Evolutionary conservation across 92 coral and sea anemone genomes (phyloP).

Genomic region (Bergia sp.): DNA sequence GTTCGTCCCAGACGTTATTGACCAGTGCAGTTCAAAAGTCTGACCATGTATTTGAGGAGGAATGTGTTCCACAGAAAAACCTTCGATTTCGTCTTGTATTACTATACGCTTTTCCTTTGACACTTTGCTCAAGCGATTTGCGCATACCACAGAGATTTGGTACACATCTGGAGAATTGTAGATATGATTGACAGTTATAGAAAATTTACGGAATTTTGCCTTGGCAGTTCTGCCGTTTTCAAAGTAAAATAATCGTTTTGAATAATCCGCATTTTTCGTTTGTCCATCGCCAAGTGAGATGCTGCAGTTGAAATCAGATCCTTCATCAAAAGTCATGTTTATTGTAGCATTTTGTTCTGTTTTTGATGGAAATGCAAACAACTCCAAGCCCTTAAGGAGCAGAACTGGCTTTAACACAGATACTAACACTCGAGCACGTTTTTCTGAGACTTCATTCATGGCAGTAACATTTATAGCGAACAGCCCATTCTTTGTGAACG

Average conservation of each 20-base stretch:
- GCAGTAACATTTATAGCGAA: slow-evolving; percentile 61
- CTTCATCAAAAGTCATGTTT: slow-evolving; percentile 40
- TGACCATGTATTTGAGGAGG: slow-evolving; percentile 60
- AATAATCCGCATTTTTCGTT: background rate
- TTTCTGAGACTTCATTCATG: slow-evolving; percentile 55
- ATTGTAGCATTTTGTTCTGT: slow-evolving; percentile 44
- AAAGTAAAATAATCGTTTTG: slow-evolving; percentile 18
- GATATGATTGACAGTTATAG: slow-evolving; percentile 28
- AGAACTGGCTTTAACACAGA: slow-evolving; percentile 57
- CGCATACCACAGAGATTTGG: background rate
- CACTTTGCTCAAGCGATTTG: slow-evolving; percentile 38
- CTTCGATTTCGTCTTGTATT: slow-evolving; percentile 52
- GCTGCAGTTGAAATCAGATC: slow-evolving; percentile 63
- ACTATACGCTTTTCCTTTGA: background rate
- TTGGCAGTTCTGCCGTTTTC: background rate
- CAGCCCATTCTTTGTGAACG: slow-evolving; percentile 39
- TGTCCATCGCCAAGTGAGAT: slow-evolving; percentile 62
- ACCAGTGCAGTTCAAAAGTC: slow-evolving; percentile 49
- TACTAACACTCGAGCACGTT: slow-evolving; percentile 6
- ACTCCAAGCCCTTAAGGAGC: slow-evolving; percentile 39
- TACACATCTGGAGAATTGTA: background rate
- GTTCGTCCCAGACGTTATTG: slow-evolving; percentile 58
- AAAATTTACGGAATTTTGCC: slow-evolving; percentile 28
- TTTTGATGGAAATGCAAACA: slow-evolving; percentile 41
- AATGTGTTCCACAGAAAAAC: slow-evolving; percentile 45